A percentile compares a stretch with the other conserved stretches of the same genome.
Evolutionary conservation across 2,113 vertebrate genomes (phyloP).

Genomic region (Crotalus tigris): DNA sequence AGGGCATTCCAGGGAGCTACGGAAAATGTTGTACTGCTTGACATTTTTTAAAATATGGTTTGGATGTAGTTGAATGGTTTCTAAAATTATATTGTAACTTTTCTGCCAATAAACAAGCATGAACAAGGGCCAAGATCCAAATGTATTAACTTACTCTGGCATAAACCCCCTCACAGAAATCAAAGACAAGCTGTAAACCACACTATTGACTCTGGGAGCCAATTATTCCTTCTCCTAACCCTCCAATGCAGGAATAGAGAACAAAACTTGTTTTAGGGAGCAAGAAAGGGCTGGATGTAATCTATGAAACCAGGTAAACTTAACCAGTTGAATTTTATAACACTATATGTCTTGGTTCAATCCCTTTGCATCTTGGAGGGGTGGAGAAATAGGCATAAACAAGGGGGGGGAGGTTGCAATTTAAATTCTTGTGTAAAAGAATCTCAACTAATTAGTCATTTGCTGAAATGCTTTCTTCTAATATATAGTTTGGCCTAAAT

Average conservation of each 20-base stretch:
- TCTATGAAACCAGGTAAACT: not conserved
- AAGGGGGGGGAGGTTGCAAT: not conserved
- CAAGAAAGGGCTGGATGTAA: not conserved
- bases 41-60: slow-evolving; percentile 1
- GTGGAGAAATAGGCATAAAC: not conserved
- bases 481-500: not conserved
- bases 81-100: slow-evolving; percentile 13
- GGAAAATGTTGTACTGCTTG: not conserved
- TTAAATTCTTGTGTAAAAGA: not conserved
- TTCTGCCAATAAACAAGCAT: slow-evolving; percentile 8
- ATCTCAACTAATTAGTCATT: not conserved
- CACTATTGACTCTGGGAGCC: not conserved
- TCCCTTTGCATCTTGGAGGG: not conserved
- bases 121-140: slow-evolving; percentile 7
- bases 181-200: slow-evolving; percentile 2
- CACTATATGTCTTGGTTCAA: too few species aligned
- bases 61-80: slow-evolving; percentile 5
- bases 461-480: not conserved
- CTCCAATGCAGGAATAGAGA: not conserved
- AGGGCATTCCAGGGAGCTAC: not conserved
- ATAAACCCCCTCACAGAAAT: slow-evolving; percentile 1
- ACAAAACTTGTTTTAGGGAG: not conserved
- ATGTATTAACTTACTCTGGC: not conserved
- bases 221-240: not conserved
- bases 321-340: not conserved